Evolutionary conservation across 2,797 vertebrate species (phyloP), one percentile per base, ranked within the genome.

Genomic region (Triplophysa yarkandensis): DNA sequence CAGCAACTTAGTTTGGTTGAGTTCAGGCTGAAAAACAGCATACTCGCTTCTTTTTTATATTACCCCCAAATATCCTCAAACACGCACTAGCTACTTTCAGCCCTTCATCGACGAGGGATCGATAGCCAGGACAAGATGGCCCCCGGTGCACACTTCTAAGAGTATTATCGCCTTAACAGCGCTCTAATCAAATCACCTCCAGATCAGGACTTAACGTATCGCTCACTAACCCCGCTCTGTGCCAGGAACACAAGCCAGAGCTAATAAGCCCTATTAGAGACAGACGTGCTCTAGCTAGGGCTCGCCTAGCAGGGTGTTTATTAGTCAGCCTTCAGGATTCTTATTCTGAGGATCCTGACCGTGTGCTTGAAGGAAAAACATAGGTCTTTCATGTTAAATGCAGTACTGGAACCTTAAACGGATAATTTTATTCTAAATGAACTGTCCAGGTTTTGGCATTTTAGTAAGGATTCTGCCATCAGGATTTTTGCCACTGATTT

Each of bases 1-100:
- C 68, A 80, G 81, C 58, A 57, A 80, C 77, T 85, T 76, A 74
- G 84, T 81, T 86, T 69, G 16, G 21, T 60, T 4, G 8, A 11
- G 8, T 71, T 61, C 63, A 41, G 84, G 72, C 87, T 77, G 84
- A 80, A 86, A 92, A 90, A 87, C 86, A 85, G 75, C 77, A 81
- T 86, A 83, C 78, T 81, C 79, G 68, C 75, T 82, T 78, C 74
- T 48, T 76, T 85, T 84, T 86, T 82, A 92, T 93, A 94, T 93
- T 91, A 91, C 68, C 68, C 32, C 84, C 88, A 91, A 93, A 92
- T 94, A 91, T 88, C 89, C 82, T 79, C 76, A 84, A 86, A 90
- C 91, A 92, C 79, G 85, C 77, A 84, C 83, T 48, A 77, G 77
- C 82, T 89, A 77, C 83, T 83, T 74, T 80, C 74, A 81, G 87